A percentile compares a stretch with the other conserved stretches of the same genome.
Conservation (phyloP, 2,113 vertebrate genomes). For the Mastomys natalensis region DNA sequence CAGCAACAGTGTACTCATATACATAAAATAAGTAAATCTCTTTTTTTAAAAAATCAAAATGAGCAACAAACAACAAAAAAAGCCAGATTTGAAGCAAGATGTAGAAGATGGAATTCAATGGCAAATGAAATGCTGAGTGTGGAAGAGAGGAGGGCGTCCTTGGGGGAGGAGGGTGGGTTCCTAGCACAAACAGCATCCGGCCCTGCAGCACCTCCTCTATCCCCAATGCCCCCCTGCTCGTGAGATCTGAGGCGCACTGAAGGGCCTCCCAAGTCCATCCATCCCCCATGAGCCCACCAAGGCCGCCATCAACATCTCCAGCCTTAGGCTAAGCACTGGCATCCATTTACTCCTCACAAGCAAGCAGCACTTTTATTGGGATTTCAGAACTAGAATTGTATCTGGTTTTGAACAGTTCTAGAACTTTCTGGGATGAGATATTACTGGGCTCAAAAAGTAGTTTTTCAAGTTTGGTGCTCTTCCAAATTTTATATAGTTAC, state of each 20-base stretch:
- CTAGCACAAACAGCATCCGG: fast-evolving
- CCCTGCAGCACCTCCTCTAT: neutral
- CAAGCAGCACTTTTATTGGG: neutral
- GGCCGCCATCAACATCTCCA: neutral
- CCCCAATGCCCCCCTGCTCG: neutral
- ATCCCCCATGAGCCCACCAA: neutral
- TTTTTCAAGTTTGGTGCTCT: slow-evolving; percentile 17
- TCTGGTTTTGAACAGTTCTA: slow-evolving; percentile 4
- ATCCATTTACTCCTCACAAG: neutral
- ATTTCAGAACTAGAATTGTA: neutral
- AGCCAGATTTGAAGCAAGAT: neutral
- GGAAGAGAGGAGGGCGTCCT: too few relatives aligned
- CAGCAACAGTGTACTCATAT: too few relatives aligned
- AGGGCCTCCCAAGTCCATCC: neutral
- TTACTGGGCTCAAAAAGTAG: neutral
- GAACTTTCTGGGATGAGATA: slow-evolving; percentile 49
- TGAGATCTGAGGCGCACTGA: neutral
- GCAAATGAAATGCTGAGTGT: neutral
- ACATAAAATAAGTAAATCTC: too few relatives aligned
- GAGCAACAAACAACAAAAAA: neutral
- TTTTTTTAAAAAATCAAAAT: neutral
- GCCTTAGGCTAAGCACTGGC: neutral
- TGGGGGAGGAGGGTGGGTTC: neutral
- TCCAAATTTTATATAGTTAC: neutral
- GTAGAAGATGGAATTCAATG: neutral